Conservation (phyloP, 1,140 invertebrate species). For the Cepaea nemoralis region DNA sequence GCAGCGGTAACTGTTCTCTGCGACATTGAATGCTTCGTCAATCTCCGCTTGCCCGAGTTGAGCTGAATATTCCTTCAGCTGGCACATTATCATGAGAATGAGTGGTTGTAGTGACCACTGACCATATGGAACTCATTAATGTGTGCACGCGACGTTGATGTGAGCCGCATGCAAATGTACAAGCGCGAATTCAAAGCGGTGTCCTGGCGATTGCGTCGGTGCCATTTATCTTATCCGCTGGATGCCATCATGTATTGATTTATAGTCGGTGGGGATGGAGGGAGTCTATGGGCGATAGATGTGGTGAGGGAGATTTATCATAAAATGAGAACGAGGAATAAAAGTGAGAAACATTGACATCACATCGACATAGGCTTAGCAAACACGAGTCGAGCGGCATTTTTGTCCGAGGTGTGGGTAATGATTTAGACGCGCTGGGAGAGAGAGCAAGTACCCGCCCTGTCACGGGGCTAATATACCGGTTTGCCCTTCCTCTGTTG, state of each 20-base stretch:
- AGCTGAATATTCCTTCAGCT: too few relatives aligned
- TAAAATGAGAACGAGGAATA: neutral
- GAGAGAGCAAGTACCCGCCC: slow-evolving; percentile 30
- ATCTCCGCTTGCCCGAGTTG: too few relatives aligned
- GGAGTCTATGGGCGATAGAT: neutral
- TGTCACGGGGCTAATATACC: slow-evolving; percentile 32
- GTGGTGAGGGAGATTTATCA: neutral
- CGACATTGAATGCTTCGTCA: too few relatives aligned
- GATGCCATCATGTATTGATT: neutral
- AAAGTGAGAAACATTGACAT: neutral
- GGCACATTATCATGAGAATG: neutral
- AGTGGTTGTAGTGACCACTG: neutral
- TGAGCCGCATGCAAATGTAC: slow-evolving; percentile 4
- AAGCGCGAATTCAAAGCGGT: neutral
- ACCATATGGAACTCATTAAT: neutral
- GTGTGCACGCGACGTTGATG: neutral
- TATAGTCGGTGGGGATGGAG: neutral
- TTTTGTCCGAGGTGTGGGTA: slow-evolving; percentile 9
- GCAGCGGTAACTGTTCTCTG: too few relatives aligned
- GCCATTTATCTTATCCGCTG: neutral
- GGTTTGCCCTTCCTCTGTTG: slow-evolving; percentile 43
- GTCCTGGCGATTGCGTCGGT: neutral
- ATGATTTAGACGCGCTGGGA: slow-evolving; percentile 42
- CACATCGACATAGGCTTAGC: neutral
- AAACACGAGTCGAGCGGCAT: neutral